Evolutionary conservation across 2,888 invertebrate genomes (phyloP).

Genomic region (Tridacna crocea): DNA sequence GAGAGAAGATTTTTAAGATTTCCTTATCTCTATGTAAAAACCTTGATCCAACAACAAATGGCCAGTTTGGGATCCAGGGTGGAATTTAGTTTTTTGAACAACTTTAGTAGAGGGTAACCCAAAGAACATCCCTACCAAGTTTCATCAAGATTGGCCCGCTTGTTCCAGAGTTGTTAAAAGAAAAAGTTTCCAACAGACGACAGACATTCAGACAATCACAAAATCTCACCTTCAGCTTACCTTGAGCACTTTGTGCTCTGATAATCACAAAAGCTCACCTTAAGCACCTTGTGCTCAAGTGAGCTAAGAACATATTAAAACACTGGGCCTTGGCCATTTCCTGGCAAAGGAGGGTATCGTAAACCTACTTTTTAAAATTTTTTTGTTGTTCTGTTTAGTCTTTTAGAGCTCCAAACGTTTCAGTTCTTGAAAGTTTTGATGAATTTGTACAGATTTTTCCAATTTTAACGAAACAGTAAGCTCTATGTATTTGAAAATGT

Average conservation of each 20-base stretch:
- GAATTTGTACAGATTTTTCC: no score
- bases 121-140: background rate
- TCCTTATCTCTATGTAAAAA: background rate
- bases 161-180: background rate
- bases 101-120: background rate
- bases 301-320: background rate
- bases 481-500: no score
- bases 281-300: background rate
- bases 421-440: no score
- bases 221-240: background rate
- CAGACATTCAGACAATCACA: background rate
- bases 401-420: no score
- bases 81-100: background rate
- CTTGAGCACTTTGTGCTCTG: slow-evolving; percentile 2
- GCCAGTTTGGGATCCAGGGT: background rate
- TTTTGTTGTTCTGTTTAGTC: no score
- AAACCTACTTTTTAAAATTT: no score
- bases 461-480: no score
- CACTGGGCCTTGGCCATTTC: no score
- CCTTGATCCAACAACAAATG: no score
- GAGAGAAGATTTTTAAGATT: background rate
- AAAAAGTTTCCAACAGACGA: background rate
- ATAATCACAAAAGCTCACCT: background rate
- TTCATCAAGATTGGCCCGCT: background rate
- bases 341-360: no score